Base-by-base conservation (phyloP, 2,888 invertebrate genomes). In the Aelia acuminata region DNA sequence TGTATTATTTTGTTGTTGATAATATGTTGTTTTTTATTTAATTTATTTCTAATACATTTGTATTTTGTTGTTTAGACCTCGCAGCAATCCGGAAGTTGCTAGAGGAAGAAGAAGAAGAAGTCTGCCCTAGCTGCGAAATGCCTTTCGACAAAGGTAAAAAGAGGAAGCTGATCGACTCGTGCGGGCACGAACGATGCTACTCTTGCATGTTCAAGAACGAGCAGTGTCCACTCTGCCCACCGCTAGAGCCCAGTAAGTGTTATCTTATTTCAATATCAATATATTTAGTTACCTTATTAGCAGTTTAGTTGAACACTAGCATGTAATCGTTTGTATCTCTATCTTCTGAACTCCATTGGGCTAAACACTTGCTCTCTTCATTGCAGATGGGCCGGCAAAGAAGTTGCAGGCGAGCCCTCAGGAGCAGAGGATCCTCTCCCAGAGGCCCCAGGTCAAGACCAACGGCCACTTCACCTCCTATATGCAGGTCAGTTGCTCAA, bases 101-200 rank as follows among this genome's bases (percentile, higher is more conserved):
- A 75, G 90, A 90, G 84, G 89, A 88, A 43, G 90, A 89, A 88
- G 93, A 93, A 89, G 92, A 92, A 88, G 94, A 95, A 89, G 92
- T 91, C 89, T 97, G 97, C 93, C 97, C 97, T 90, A 96, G 96
- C 93, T 97, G 97, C 94, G 96, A 96, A 93, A 97, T 97, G 95
- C 97, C 98, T 91, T 98, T 98, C 93, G 98, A 98, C 93, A 97
- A 98, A 93, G 98, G 98, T 93, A 98, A 98, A 93, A 98, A 98
- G 93, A 95, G 98, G 93, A 96, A 97, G 92, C 94, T 98, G 92
- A 98, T 98, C 92, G 98, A 98, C 94, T 96, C 97, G 90, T 98
- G 98, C 93, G 98, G 98, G 91, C 98, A 98, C 94, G 98, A 98
- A 92, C 94, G 98, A 90, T 98, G 98, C 93, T 98, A 98, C 94